Evolutionary conservation across 1,140 invertebrate genomes (phyloP).

Genomic region (Halictus rubicundus): DNA sequence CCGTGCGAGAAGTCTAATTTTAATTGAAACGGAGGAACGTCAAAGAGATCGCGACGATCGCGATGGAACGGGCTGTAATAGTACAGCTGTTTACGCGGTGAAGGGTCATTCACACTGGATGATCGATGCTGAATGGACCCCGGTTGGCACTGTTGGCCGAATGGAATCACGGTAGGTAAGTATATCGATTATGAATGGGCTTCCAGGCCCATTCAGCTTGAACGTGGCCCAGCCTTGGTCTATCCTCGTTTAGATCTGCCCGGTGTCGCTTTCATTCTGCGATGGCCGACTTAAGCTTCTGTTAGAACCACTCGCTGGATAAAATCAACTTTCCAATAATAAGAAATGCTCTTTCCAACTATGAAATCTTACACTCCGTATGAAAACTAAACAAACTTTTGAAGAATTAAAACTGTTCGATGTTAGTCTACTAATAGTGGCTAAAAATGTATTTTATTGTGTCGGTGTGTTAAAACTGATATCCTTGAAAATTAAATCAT

Average conservation of each 20-base stretch:
- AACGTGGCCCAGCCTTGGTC: constrained; percentile 71
- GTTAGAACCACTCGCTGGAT: constrained; percentile 29
- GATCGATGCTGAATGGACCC: constrained; percentile 46
- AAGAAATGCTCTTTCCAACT: too few species aligned
- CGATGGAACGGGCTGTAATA: not conserved
- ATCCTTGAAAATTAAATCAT: too few species aligned
- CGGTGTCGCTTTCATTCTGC: constrained; percentile 68
- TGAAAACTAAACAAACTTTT: too few species aligned
- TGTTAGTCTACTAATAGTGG: too few species aligned
- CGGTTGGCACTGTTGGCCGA: constrained; percentile 51
- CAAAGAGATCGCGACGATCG: too few species aligned
- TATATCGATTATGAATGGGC: constrained; percentile 75
- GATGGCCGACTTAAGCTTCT: constrained; percentile 53
- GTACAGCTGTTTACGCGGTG: constrained; percentile 5
- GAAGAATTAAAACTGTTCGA: too few species aligned
- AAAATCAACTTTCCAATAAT: not conserved
- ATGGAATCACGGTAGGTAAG: constrained; percentile 56
- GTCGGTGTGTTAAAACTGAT: too few species aligned
- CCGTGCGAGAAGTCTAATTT: not conserved
- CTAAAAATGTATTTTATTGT: too few species aligned
- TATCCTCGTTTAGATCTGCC: constrained; percentile 59
- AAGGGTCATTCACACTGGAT: constrained; percentile 43
- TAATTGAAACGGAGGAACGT: not conserved
- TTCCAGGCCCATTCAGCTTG: constrained; percentile 71
- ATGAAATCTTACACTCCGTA: too few species aligned